Conservation (phyloP, 2,113 vertebrate genomes). For the Poicephalus gulielmi region DNA sequence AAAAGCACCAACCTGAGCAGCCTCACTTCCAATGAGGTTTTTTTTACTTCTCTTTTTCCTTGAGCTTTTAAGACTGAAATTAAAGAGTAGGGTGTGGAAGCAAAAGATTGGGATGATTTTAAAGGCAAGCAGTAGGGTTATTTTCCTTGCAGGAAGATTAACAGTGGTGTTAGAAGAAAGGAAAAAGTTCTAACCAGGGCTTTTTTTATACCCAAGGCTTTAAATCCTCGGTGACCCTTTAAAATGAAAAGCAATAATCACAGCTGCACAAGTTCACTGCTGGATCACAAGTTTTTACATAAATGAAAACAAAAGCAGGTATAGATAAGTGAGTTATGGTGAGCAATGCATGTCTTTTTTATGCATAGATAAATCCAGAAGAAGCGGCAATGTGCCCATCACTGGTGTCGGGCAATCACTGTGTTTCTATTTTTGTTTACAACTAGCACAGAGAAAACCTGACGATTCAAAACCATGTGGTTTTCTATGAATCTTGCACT, state of each 20-base stretch:
- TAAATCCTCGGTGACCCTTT: not conserved
- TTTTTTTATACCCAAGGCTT: not conserved
- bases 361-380: accelerated
- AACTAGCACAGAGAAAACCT: accelerated
- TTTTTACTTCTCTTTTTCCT: not conserved
- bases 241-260: not conserved
- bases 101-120: not conserved
- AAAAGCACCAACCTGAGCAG: not conserved
- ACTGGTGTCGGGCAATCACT: accelerated
- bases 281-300: not conserved
- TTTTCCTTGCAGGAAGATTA: not conserved
- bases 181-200: not conserved
- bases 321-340: accelerated
- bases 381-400: not conserved
- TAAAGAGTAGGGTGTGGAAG: not conserved
- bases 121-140: not conserved
- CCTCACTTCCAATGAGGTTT: accelerated
- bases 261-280: accelerated
- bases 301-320: not conserved
- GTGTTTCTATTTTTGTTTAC: not conserved
- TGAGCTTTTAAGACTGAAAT: not conserved
- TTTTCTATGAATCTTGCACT: accelerated
- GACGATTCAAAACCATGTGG: accelerated
- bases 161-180: not conserved
- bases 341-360: not conserved